Percentiles rank a stretch among this genome's conserved stretches.
phyloP scores from a whole-genome alignment of 2,113 vertebrate genomes.

The Lanius collurio region DNA sequence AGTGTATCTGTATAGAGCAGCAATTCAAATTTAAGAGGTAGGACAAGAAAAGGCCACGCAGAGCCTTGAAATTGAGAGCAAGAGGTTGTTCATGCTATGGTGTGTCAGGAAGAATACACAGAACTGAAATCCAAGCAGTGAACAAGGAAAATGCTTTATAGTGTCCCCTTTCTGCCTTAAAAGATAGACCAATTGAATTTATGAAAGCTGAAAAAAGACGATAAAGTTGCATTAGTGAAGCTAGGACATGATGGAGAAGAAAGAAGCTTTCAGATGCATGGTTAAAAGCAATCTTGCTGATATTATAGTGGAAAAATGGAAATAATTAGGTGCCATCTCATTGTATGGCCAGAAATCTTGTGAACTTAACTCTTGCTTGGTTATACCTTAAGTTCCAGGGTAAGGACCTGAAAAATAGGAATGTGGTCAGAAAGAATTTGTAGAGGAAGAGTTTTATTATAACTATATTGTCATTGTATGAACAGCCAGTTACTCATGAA shows the following conservation, averaged over 20 bases:
- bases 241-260: not conserved
- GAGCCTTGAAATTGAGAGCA: not conserved
- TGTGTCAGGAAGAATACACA: not conserved
- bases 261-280: not conserved
- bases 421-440: not conserved
- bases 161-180: not conserved
- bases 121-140: not conserved
- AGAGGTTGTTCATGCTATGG: not conserved
- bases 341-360: not conserved
- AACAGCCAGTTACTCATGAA: not conserved
- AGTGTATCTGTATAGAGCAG: not conserved
- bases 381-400: not conserved
- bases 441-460: not conserved
- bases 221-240: not conserved
- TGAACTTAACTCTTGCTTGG: not conserved
- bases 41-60: not conserved
- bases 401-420: not conserved
- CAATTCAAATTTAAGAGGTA: not conserved
- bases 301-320: not conserved
- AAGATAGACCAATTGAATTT: not conserved
- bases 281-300: not conserved
- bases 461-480: not conserved
- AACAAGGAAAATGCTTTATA: not conserved
- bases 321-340: not conserved
- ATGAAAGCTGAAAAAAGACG: not conserved